Evolutionary conservation across 2,888 invertebrate genomes (phyloP), one percentile per base, ranked within the genome.

Genomic region (Tryphoninae sp.): DNA sequence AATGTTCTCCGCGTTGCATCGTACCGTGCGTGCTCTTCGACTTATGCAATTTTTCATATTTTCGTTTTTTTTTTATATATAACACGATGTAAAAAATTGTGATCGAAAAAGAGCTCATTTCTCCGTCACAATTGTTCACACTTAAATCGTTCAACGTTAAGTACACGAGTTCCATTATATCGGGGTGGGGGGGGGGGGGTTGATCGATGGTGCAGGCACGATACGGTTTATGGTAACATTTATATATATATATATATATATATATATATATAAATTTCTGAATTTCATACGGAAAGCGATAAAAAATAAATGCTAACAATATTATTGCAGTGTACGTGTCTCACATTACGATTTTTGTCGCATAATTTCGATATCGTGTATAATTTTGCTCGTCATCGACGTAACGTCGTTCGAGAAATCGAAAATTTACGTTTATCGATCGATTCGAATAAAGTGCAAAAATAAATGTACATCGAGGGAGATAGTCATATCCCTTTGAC

Each of bases 81-180:
- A 58, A 23, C 51, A 53, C 40, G 58, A 23, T 19, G 75, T 49
- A 8, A 80, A 75, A 72, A 67, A 55, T 77, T 61, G 58, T 72
- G 40, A 26, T 67, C 72, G 67, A 80, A 80, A 71, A 80, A 69
- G 80, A 80, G 80, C 77, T 76, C 80, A 80, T 80, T 77, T 62
- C 67, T 80, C 72, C 77, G 62, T 51, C 59, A 68, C 53, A 42
- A 62, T 72, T 65, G 72, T 67, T 81, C 22, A 9, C 33, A 64
- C 16, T 40, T 8, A 33, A 33, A 7, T 33, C 6, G 33, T 33
- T 33, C 33, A 33, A 33, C 33, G 33, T 33, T 33, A 33, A 33
- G 33, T 33, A 33, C 33, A 33, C 33, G 33, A 33, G 33, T 33
- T 33, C 6, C 33, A 33, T 33, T 33, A 33, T 33, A 33, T 33